phyloP scores from a whole-genome alignment of 2,797 vertebrate genomes.

The Pangasius sanitwongsei region DNA sequence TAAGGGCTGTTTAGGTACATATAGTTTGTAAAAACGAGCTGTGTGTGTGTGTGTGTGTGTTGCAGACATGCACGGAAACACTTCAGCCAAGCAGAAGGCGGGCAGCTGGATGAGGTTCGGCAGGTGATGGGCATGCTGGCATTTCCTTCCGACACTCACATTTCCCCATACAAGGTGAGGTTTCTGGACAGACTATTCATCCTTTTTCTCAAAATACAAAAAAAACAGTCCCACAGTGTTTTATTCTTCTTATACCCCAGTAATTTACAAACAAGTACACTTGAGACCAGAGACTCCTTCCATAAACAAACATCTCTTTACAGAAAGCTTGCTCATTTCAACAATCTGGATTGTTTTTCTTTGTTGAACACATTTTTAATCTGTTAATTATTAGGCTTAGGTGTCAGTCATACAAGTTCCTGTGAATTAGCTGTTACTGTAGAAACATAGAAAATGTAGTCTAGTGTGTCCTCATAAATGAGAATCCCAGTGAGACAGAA shows the following conservation, averaged over 20 bases:
- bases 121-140: constrained; percentile 99
- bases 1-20: not conserved
- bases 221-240: not conserved
- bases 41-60: constrained; percentile 11
- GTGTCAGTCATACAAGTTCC: not conserved
- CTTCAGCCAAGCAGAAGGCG: constrained; percentile 98
- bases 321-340: not conserved
- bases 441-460: not conserved
- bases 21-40: not conserved
- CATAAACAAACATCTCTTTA: not conserved
- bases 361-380: not conserved
- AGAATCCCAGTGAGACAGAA: not conserved
- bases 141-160: constrained; percentile 97
- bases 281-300: not conserved
- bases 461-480: not conserved
- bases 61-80: constrained; percentile 96
- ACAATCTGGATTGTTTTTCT: not conserved
- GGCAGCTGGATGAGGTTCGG: constrained; percentile 96
- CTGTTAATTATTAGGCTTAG: not conserved
- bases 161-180: constrained; percentile 96
- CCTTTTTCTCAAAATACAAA: not conserved
- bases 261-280: not conserved
- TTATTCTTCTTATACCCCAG: not conserved
- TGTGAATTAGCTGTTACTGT: not conserved
- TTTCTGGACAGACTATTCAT: not conserved